Evolutionary conservation across 2,113 vertebrate genomes (phyloP), one percentile per base, ranked within the genome.

Genomic region (Boleophthalmus pectinirostris): DNA sequence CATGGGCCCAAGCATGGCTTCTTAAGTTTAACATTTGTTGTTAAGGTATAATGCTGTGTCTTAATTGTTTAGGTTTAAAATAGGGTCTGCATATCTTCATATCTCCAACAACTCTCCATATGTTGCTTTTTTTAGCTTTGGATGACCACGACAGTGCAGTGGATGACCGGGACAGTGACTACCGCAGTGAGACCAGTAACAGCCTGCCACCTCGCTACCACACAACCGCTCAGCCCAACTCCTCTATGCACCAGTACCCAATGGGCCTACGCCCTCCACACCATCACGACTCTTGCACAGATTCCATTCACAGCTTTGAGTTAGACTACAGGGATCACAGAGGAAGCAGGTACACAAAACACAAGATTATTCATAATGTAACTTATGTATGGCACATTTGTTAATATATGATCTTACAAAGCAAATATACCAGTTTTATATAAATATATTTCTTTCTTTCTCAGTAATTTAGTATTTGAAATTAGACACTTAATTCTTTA

Each of bases 121-220:
- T 53, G 51, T n/a, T n/a, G 8, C 51, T 38, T 73, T 79, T 38
- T 72, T 60, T 82, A 99, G 98, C 96, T 47, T 93, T 96, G 69
- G 97, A 99, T 86, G 97, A 99, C 65, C 94, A 94, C 43, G 98
- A 99, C 88, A 99, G 97, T 64, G 96, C 97, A 0, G 94, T 96
- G 8, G 98, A 99, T 45, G 98, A 99, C 85, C 91, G 97, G 69
- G 98, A 99, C 80, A 99, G 98, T 1, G 97, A 99, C 91, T 99
- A 98, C 75, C 96, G 97, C 77, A 99, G 98, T 1, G 98, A 99
- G 90, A 96, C 97, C 0, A 98, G 98, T 87, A 97, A 89, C 89
- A 96, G 96, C 88, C 77, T 97, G 47, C 97, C 97, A 2, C 96
- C 95, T 0, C 95, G 93, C 0, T 97, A 94, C 89, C 96, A 97